Percentiles rank a stretch among this genome's conserved stretches.
Evolutionary conservation across 1,140 invertebrate genomes (phyloP).

Genomic region (Drosophila teissieri): DNA sequence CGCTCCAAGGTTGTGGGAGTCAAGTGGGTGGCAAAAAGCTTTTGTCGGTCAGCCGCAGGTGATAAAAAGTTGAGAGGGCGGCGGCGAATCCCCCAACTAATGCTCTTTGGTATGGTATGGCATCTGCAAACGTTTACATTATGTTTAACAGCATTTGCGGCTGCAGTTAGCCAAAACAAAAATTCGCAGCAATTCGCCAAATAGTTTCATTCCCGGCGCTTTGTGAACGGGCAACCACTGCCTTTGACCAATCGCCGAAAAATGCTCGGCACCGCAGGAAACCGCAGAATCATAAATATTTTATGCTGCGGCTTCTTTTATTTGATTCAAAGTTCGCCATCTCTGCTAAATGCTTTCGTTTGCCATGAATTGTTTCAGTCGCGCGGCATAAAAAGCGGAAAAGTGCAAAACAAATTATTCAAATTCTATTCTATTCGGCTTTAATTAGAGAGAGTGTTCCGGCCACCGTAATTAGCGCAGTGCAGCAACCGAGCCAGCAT

Average conservation of each 20-base stretch:
- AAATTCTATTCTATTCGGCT: slow-evolving; percentile 53
- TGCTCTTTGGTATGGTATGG: slow-evolving; percentile 46
- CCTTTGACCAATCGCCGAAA: slow-evolving; percentile 65
- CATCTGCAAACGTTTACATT: slow-evolving; percentile 64
- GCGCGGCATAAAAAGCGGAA: slow-evolving; percentile 29
- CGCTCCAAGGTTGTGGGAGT: slow-evolving; percentile 37
- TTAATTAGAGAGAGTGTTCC: slow-evolving; percentile 73
- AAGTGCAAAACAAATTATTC: slow-evolving; percentile 57
- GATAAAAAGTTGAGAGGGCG: slow-evolving; percentile 58
- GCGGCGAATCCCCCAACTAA: background rate
- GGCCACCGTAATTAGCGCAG: slow-evolving; percentile 60
- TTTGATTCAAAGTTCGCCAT: slow-evolving; percentile 41
- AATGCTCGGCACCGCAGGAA: slow-evolving; percentile 33
- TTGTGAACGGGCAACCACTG: slow-evolving; percentile 14
- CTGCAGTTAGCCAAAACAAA: slow-evolving; percentile 27
- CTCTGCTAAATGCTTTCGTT: slow-evolving; percentile 43
- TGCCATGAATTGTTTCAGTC: slow-evolving; percentile 51
- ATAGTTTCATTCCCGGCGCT: slow-evolving; percentile 59
- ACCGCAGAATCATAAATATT: slow-evolving; percentile 80
- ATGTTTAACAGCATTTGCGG: slow-evolving; percentile 72
- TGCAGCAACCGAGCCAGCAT: slow-evolving; percentile 28
- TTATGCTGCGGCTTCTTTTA: slow-evolving; percentile 69
- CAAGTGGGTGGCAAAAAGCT: slow-evolving; percentile 46
- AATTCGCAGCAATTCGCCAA: slow-evolving; percentile 47
- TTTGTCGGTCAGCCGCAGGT: slow-evolving; percentile 64